phyloP scores from a whole-genome alignment of 1,140 invertebrate species.

The Proctacanthus coquilletti region DNA sequence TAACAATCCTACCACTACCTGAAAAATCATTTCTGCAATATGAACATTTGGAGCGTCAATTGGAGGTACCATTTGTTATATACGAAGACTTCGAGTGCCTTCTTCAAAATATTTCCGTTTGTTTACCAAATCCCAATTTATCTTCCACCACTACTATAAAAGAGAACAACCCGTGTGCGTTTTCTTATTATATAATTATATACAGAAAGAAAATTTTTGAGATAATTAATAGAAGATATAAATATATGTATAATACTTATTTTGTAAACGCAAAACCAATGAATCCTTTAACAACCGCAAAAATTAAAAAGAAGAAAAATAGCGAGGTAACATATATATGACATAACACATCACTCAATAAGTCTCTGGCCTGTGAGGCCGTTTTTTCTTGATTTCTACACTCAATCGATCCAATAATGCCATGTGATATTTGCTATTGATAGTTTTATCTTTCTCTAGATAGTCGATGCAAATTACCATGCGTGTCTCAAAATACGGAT shows the following conservation, averaged over 20 bases:
- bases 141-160: conserved; percentile 12
- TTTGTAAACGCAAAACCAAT: conserved; percentile 11
- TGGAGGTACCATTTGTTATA: conserved; percentile 18
- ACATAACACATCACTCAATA: too few species aligned
- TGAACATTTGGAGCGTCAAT: conserved; percentile 14
- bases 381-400: too few species aligned
- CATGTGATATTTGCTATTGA: too few species aligned
- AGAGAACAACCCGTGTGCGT: conserved; percentile 19
- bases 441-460: too few species aligned
- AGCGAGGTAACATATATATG: conserved; percentile 18
- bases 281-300: conserved; percentile 9
- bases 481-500: too few species aligned
- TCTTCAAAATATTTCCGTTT: conserved; percentile 7
- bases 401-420: too few species aligned
- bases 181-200: conserved; percentile 16
- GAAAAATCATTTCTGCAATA: conserved; percentile 12
- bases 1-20: conserved; percentile 11
- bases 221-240: conserved; percentile 10
- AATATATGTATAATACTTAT: conserved; percentile 3
- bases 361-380: too few species aligned
- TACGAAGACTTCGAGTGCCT: conserved; percentile 25
- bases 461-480: too few species aligned
- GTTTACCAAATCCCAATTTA: conserved; percentile 5
- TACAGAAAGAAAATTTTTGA: conserved; percentile 15
- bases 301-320: conserved; percentile 4